phyloP scores from a whole-genome alignment of 2,797 vertebrate genomes.

The Coccyzus lansbergi region DNA sequence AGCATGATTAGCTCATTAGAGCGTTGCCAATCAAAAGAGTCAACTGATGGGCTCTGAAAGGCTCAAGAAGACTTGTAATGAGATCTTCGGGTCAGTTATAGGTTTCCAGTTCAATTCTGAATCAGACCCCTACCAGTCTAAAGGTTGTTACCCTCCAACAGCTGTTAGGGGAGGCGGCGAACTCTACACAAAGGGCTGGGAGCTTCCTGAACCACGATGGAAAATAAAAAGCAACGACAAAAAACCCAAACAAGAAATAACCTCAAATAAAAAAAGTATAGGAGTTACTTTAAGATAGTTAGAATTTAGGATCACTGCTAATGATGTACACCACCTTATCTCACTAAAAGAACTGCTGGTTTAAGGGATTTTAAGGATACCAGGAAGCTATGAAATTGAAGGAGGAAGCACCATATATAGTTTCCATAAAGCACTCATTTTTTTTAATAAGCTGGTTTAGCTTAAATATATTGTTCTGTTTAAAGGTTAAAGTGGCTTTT shows the following conservation, averaged over 20 bases:
- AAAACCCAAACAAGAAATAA: too few relatives aligned
- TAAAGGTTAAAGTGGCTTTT: background rate
- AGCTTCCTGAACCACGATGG: background rate
- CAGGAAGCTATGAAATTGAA: background rate
- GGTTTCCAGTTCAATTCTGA: slow-evolving; percentile 13
- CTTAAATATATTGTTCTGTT: background rate
- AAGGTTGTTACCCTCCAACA: background rate
- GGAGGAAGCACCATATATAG: background rate
- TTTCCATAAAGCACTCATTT: background rate
- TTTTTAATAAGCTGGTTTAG: background rate
- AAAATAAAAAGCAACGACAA: too few relatives aligned
- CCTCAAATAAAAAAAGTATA: background rate
- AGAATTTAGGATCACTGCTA: background rate
- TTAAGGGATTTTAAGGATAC: background rate
- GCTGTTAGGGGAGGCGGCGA: background rate
- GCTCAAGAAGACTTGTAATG: slow-evolving; percentile 9
- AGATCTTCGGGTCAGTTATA: background rate
- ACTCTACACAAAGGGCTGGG: background rate
- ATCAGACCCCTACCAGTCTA: background rate
- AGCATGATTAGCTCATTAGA: slow-evolving; percentile 51
- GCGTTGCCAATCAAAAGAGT: slow-evolving; percentile 10
- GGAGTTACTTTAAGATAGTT: background rate
- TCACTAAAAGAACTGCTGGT: background rate
- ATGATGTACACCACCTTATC: background rate
- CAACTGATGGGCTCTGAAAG: slow-evolving; percentile 10